A percentile compares a stretch with the other conserved stretches of the same genome.
Conservation (phyloP, 2,113 vertebrate genomes). For the Phalacrocorax carbo region DNA sequence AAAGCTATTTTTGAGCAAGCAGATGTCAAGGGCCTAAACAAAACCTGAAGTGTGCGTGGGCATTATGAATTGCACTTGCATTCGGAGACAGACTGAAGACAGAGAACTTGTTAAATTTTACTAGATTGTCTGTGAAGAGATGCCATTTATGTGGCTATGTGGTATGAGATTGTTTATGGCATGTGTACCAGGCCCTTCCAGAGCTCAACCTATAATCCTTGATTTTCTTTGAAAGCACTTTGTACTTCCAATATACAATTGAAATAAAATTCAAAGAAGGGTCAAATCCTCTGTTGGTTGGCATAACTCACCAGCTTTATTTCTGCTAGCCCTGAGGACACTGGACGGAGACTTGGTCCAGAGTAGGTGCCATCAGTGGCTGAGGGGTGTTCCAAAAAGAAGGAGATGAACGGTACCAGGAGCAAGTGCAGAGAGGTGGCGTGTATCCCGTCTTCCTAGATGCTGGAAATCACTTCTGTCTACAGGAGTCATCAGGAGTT, state of each 20-base stretch:
- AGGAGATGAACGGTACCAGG: not conserved
- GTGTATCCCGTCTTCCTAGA: not conserved
- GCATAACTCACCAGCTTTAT: not conserved
- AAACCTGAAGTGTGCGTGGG: not conserved
- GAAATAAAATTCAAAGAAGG: not conserved
- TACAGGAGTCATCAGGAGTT: not conserved
- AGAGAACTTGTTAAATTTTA: not conserved
- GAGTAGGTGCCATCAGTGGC: not conserved
- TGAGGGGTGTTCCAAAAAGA: not conserved
- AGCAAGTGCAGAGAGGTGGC: not conserved
- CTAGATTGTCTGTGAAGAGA: not conserved
- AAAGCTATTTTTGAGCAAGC: slow-evolving; percentile 46
- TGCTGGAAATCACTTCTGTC: not conserved
- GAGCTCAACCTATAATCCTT: not conserved
- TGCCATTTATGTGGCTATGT: not conserved
- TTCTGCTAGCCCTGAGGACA: not conserved
- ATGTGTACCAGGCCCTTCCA: not conserved
- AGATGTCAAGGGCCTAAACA: slow-evolving; percentile 33
- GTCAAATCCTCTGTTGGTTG: not conserved
- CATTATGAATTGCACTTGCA: not conserved
- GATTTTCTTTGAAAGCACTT: not conserved
- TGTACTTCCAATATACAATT: not conserved
- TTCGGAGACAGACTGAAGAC: not conserved
- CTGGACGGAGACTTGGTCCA: not conserved
- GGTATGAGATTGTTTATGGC: not conserved